These are phyloP conservation scores for Lasiurus cinereus DNA, from an alignment of 2,113 vertebrate genomes.

Conservation along the genomic window DNA sequence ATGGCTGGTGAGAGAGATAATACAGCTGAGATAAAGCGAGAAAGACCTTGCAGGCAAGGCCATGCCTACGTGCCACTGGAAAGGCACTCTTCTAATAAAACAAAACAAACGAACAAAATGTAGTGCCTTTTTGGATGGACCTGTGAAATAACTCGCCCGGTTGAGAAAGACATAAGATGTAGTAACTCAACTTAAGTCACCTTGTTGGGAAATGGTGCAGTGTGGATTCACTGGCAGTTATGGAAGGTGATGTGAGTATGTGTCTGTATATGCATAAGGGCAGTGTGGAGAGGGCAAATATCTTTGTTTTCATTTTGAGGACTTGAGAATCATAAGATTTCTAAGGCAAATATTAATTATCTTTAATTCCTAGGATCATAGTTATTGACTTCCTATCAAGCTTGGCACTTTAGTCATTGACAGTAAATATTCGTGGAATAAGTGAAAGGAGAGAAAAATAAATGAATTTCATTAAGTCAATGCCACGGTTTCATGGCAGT, in stretches of 20 bases:
- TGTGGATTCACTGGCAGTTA: neutral
- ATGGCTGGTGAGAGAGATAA: neutral
- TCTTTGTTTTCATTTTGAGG: neutral
- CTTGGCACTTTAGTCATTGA: neutral
- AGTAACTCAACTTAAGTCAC: no score
- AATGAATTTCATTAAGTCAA: neutral
- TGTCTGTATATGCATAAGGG: neutral
- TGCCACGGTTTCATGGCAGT: neutral
- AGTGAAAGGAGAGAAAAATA: neutral
- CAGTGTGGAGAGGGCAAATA: neutral
- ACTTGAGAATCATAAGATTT: neutral
- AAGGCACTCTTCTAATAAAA: neutral
- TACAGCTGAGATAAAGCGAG: constrained; percentile 58
- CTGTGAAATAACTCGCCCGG: neutral
- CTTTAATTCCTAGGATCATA: neutral
- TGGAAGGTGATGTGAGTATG: neutral
- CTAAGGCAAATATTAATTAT: neutral
- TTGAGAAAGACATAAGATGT: no score
- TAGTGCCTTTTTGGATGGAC: accelerated
- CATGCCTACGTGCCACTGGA: neutral
- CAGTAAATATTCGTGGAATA: constrained; percentile 34
- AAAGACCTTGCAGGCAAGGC: neutral
- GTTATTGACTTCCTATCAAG: neutral
- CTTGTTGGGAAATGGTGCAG: no score
- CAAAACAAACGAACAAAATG: neutral